Percentiles rank a stretch among this genome's conserved stretches.
Evolutionary conservation across 2,888 invertebrate genomes (phyloP).

Genomic region (Tetropium fuscum): DNA sequence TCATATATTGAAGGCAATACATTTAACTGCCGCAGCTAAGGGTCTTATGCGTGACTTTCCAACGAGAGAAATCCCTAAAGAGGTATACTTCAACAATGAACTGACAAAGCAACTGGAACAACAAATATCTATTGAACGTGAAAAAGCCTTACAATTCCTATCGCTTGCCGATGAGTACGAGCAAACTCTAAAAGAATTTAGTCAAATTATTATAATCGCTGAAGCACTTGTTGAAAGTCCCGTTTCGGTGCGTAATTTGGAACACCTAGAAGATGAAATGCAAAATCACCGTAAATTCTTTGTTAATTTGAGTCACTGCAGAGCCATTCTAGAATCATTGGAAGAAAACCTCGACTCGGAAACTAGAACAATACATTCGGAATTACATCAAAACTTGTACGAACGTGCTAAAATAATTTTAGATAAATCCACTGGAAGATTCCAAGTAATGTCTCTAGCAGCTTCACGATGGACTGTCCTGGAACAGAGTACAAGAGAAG

Average conservation of each 20-base stretch:
- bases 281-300: constrained; percentile 92
- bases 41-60: constrained; percentile 77
- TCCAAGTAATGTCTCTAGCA: constrained; percentile 86
- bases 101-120: constrained; percentile 78
- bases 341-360: constrained; percentile 87
- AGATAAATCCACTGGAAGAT: constrained; percentile 83
- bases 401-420: constrained; percentile 80
- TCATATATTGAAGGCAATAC: constrained; percentile 71
- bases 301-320: constrained; percentile 87
- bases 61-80: constrained; percentile 75
- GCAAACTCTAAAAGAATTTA: constrained; percentile 87
- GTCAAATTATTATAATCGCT: constrained; percentile 86
- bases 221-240: constrained; percentile 84
- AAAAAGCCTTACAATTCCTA: constrained; percentile 80
- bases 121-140: constrained; percentile 77
- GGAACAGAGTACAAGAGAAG: constrained; percentile 86
- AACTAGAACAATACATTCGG: constrained; percentile 79
- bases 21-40: constrained; percentile 74
- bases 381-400: constrained; percentile 81
- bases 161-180: constrained; percentile 88
- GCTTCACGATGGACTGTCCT: constrained; percentile 87
- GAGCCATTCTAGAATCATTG: constrained; percentile 86
- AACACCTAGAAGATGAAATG: constrained; percentile 89
- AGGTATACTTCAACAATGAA: constrained; percentile 76
- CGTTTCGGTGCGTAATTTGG: constrained; percentile 79